These are phyloP conservation scores for Exocentrus adspersus DNA, from an alignment of 2,888 invertebrate genomes.

Conservation along the genomic window DNA sequence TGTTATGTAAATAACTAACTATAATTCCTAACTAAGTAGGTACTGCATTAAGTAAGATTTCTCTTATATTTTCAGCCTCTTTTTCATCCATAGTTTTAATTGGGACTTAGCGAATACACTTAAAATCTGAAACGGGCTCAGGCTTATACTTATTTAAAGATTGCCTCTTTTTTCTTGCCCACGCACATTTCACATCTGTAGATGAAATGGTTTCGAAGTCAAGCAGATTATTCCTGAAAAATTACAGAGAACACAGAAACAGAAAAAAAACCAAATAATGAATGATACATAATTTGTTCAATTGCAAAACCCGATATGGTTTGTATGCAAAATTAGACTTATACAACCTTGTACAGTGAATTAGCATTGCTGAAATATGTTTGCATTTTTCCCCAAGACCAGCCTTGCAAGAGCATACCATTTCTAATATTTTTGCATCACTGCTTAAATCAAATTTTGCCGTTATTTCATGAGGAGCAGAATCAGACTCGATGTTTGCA, in stretches of 20 bases:
- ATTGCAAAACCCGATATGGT: slow-evolving; percentile 1
- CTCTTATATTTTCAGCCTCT: background rate
- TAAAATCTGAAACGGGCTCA: slow-evolving; percentile 1
- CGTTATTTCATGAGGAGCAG: background rate
- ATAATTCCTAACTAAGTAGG: background rate
- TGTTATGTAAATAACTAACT: background rate
- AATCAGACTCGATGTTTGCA: background rate
- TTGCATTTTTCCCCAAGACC: slow-evolving; percentile 1
- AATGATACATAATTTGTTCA: background rate
- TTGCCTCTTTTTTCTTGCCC: background rate
- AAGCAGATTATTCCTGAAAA: background rate
- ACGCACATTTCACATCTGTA: too few species aligned
- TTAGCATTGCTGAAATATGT: background rate
- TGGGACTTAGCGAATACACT: background rate
- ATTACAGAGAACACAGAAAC: background rate
- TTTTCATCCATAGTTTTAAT: background rate
- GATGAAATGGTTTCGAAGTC: too few species aligned
- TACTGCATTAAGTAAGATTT: background rate
- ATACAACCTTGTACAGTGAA: slow-evolving; percentile 3
- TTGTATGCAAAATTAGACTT: background rate
- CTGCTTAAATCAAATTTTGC: background rate
- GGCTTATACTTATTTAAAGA: slow-evolving; percentile 1
- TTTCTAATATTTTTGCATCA: background rate
- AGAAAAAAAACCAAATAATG: background rate
- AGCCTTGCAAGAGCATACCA: background rate